Evolutionary conservation across 2,113 vertebrate genomes (phyloP), one percentile per base, ranked within the genome.

Genomic region (Sphyrna mokarran): DNA sequence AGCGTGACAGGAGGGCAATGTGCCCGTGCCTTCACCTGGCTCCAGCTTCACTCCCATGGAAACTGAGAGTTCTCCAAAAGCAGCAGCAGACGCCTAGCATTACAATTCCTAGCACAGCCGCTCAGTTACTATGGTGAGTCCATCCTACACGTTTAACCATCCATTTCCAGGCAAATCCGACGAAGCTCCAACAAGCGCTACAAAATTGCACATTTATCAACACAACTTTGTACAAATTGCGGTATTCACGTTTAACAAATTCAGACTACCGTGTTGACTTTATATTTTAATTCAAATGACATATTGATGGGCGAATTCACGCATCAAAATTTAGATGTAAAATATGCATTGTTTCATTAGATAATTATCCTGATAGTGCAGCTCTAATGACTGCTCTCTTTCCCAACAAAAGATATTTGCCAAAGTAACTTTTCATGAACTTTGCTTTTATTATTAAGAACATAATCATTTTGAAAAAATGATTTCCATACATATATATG

Each of bases 71-170:
- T 37, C 63, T 22, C 26, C 23, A 16, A 33, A 70, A 48, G 20
- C 40, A 22, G 33, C n/a, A 68, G n/a, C 9, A 13, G 14, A 10
- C 7, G 61, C 14, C 90, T 37, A 20, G 37, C 37, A 20, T 43
- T 69, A 70, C 14, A 16, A 5, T 48, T 70, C 37, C 37, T 37
- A n/a, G 11, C 40, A 29, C 9, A 54, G 9, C 22, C 68, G 11
- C 3, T 43, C 13, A 33, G 20, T 93, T 93, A 95, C 69, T 76
- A 76, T 95, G 94, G 94, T 76, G 69, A 95, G 68, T 95, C 43
- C 22, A 76, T 54, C 69, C 11, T 76, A 69, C 37, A 66, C 4
- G n/a, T 54, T 70, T 26, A 33, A 11, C 43, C 69, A 29, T 13
- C 23, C 40, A 95, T 33, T 70, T 95, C 40, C 13, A 70, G 69